Conservation (phyloP, 2,797 vertebrate genomes). For the Chloroceryle inda region DNA sequence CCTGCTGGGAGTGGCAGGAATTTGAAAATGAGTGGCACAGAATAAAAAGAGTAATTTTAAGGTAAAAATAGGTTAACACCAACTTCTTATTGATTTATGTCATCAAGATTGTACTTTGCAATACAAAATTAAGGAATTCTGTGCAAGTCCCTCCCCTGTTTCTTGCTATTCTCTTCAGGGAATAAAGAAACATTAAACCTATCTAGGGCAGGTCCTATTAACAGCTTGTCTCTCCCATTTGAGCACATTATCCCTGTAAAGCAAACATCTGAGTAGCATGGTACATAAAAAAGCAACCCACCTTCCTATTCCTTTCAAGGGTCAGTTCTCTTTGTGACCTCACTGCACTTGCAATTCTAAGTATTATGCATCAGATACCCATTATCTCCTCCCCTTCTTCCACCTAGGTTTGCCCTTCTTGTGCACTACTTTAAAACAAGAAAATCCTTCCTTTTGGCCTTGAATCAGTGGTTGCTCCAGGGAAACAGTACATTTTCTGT, state of each 20-base stretch:
- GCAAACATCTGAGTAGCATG: not conserved
- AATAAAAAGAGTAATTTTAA: not conserved
- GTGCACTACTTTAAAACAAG: not conserved
- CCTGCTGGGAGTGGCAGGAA: not conserved
- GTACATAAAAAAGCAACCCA: not conserved
- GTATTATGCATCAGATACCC: not conserved
- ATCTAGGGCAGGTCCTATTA: slow-evolving; percentile 5
- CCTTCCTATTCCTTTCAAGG: not conserved
- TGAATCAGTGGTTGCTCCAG: not conserved
- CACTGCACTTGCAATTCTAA: not conserved
- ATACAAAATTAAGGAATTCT: slow-evolving; percentile 4
- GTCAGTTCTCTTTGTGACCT: not conserved
- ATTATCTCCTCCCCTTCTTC: not conserved
- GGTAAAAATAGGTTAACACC: not conserved
- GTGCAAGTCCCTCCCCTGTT: not conserved
- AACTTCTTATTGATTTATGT: not conserved
- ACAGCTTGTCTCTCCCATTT: not conserved
- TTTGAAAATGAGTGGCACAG: not conserved
- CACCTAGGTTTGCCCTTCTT: not conserved
- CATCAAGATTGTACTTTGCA: not conserved
- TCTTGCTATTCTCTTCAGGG: not conserved
- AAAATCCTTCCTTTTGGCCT: not conserved
- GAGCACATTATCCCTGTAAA: not conserved
- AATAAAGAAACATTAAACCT: not conserved
- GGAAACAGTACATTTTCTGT: not conserved